Conservation (phyloP, 2,888 invertebrate genomes). For the Hedychridium roseum region DNA sequence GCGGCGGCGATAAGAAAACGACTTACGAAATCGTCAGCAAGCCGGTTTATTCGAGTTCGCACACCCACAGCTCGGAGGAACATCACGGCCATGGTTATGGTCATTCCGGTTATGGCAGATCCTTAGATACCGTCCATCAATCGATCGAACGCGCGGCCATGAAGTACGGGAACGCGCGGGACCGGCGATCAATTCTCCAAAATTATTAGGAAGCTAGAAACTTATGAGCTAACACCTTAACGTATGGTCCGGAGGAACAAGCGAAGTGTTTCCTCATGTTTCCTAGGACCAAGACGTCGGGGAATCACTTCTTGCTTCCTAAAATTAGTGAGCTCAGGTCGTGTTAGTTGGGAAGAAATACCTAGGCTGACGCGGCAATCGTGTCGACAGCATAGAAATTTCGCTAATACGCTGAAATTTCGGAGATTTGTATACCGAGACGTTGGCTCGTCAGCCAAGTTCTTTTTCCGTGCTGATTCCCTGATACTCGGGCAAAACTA, state of each 20-base stretch:
- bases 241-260: too few relatives aligned
- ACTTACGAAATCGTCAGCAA: conserved; percentile 87
- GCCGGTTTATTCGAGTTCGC: conserved; percentile 77
- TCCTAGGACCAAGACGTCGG: too few relatives aligned
- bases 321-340: too few relatives aligned
- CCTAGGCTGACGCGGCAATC: too few relatives aligned
- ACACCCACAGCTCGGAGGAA: conserved; percentile 73
- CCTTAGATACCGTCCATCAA: conserved; percentile 63
- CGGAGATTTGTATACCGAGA: too few relatives aligned
- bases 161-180: conserved; percentile 58
- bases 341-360: too few relatives aligned
- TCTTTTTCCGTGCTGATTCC: conserved; percentile 5
- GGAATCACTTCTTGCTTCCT: too few relatives aligned
- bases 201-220: too few relatives aligned
- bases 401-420: too few relatives aligned
- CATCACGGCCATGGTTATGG: conserved; percentile 71
- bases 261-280: too few relatives aligned
- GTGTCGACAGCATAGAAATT: too few relatives aligned
- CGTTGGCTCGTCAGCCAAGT: not conserved
- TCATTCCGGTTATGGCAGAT: conserved; percentile 68
- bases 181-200: conserved; percentile 49
- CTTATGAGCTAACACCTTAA: too few relatives aligned
- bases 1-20: conserved; percentile 72
- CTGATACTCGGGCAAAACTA: conserved; percentile 19
- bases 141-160: conserved; percentile 57